Conservation (phyloP, 2,888 invertebrate species). For the Cephonodes hylas region DNA sequence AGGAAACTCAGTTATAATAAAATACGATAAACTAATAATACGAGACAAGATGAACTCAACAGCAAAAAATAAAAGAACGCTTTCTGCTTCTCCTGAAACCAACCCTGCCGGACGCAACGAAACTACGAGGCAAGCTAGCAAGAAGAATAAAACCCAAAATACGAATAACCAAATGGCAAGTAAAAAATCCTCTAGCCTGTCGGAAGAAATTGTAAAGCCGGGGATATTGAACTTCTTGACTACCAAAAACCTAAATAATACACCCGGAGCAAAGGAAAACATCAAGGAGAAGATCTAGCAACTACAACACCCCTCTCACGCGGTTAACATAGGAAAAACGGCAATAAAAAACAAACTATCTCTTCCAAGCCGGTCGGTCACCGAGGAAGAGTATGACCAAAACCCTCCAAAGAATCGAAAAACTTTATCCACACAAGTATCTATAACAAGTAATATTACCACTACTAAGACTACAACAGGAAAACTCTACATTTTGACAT, state of each 20-base stretch:
- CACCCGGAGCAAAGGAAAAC: neutral
- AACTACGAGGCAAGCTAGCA: neutral
- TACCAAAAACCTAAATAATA: neutral
- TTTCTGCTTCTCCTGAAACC: neutral
- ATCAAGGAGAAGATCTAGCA: neutral
- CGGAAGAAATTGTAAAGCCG: neutral
- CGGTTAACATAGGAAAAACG: no score
- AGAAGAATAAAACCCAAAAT: conserved; percentile 3
- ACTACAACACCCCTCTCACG: no score
- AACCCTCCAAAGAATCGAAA: no score
- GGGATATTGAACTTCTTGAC: neutral
- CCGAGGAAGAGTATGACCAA: no score
- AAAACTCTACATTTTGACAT: no score
- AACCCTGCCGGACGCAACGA: neutral
- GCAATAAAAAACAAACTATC: no score
- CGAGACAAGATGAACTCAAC: neutral
- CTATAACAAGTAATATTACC: no score
- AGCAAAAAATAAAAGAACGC: neutral
- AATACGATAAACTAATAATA: neutral
- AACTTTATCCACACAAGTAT: no score
- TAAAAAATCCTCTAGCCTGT: neutral
- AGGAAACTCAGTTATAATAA: neutral
- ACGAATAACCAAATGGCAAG: neutral
- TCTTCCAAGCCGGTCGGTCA: no score
- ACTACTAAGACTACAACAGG: no score